A percentile compares a stretch with the other conserved stretches of the same genome.
These are phyloP conservation scores for Sisor rabdophorus DNA, from an alignment of 2,113 vertebrate genomes.

Conservation along the genomic window DNA sequence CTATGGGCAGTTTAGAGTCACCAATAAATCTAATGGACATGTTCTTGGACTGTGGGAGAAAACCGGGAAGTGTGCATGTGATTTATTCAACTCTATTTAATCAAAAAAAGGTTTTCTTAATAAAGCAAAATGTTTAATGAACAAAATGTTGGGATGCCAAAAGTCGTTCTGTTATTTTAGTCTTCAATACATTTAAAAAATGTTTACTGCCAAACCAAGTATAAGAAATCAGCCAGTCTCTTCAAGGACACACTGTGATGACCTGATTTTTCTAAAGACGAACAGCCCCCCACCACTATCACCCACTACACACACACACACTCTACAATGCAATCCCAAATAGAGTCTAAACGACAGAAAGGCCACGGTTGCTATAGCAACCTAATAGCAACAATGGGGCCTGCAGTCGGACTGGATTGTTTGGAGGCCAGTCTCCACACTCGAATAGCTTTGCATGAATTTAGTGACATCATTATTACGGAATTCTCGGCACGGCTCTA, in stretches of 20 bases:
- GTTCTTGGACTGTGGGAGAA: no score
- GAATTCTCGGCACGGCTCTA: background rate
- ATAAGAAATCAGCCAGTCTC: slow-evolving; percentile 7
- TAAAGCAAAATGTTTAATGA: background rate
- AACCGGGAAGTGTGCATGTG: no score
- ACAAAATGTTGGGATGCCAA: background rate
- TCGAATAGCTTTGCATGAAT: slow-evolving; percentile 12
- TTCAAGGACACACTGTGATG: slow-evolving; percentile 31
- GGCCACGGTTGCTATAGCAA: slow-evolving; percentile 49
- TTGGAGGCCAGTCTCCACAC: slow-evolving; percentile 28
- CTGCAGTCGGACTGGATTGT: slow-evolving; percentile 45
- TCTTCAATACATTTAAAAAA: background rate
- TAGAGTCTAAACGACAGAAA: slow-evolving; percentile 39
- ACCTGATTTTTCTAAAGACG: slow-evolving; percentile 50
- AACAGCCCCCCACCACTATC: background rate
- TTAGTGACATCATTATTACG: background rate
- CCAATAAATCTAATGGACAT: no score
- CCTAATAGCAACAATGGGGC: slow-evolving; percentile 39
- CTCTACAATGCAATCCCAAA: slow-evolving; percentile 29
- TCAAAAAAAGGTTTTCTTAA: background rate
- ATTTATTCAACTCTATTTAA: background rate
- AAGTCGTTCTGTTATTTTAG: background rate
- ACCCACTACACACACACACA: background rate
- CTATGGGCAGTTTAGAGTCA: no score
- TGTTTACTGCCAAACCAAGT: background rate